phyloP scores from a whole-genome alignment of 2,797 vertebrate genomes.

The Danio tinwini region DNA sequence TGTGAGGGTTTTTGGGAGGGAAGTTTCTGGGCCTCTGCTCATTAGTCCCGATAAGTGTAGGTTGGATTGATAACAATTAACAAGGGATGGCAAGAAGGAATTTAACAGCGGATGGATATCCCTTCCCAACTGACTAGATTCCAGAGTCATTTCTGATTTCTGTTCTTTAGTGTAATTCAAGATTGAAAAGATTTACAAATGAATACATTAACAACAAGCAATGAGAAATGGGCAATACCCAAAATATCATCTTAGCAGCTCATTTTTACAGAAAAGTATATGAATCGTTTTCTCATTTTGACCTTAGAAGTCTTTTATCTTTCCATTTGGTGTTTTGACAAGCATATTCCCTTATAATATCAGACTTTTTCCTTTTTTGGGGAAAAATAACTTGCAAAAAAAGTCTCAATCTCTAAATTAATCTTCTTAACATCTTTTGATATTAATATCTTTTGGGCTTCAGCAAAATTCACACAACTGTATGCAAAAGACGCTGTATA shows the following conservation, averaged over 20 bases:
- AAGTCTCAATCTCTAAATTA: too few species aligned
- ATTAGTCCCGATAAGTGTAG: slow-evolving; percentile 67
- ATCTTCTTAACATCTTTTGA: too few species aligned
- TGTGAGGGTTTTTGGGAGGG: neutral
- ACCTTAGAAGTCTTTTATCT: neutral
- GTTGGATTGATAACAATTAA: slow-evolving; percentile 72
- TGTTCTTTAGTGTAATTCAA: neutral
- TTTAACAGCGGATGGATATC: neutral
- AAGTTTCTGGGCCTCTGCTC: slow-evolving; percentile 59
- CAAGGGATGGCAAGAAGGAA: slow-evolving; percentile 57
- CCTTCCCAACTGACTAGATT: neutral
- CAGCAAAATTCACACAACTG: too few species aligned
- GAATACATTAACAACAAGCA: neutral
- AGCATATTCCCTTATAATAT: neutral
- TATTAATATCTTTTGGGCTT: too few species aligned
- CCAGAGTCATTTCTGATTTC: neutral
- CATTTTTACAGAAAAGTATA: neutral
- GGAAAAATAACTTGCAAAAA: too few species aligned
- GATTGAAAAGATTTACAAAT: slow-evolving; percentile 14
- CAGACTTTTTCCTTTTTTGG: too few species aligned
- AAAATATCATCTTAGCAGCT: neutral
- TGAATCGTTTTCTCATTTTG: neutral
- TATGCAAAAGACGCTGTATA: too few species aligned
- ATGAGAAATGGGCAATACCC: neutral
- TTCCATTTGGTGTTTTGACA: slow-evolving; percentile 5